Evolutionary conservation across 1,140 invertebrate genomes (phyloP).

Genomic region (Heliconius nattereri): DNA sequence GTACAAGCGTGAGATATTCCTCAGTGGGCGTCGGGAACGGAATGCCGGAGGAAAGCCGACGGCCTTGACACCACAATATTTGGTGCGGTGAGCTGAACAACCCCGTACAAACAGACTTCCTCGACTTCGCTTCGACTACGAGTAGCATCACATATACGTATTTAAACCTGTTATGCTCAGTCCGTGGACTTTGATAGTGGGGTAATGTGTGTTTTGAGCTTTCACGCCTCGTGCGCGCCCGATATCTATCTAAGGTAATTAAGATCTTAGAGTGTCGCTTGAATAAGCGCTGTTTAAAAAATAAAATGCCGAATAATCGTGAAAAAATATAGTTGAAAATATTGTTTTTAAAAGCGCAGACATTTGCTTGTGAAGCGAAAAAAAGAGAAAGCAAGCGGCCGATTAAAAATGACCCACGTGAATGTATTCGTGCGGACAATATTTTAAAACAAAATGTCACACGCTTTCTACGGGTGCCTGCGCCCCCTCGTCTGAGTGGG

Average conservation of each 20-base stretch:
- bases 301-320: constrained; percentile 44
- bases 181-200: constrained; percentile 59
- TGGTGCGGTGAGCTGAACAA: constrained; percentile 68
- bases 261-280: constrained; percentile 54
- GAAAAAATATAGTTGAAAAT: constrained; percentile 46
- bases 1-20: constrained; percentile 74
- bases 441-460: constrained; percentile 82
- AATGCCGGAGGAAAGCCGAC: constrained; percentile 78
- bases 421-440: constrained; percentile 79
- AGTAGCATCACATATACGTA: constrained; percentile 46
- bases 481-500: constrained; percentile 51
- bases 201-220: constrained; percentile 62
- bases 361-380: constrained; percentile 54
- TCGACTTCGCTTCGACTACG: constrained; percentile 38
- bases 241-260: constrained; percentile 64
- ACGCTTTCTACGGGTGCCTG: constrained; percentile 77
- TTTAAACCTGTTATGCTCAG: constrained; percentile 34
- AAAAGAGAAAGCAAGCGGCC: constrained; percentile 67
- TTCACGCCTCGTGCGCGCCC: constrained; percentile 69
- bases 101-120: constrained; percentile 47
- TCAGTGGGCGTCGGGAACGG: constrained; percentile 74
- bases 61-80: constrained; percentile 79
- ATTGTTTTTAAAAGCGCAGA: constrained; percentile 36
- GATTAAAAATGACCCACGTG: constrained; percentile 78
- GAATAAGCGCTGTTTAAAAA: constrained; percentile 35